Base-by-base conservation (phyloP, 2,113 vertebrate genomes). In the Silurus asotus region DNA sequence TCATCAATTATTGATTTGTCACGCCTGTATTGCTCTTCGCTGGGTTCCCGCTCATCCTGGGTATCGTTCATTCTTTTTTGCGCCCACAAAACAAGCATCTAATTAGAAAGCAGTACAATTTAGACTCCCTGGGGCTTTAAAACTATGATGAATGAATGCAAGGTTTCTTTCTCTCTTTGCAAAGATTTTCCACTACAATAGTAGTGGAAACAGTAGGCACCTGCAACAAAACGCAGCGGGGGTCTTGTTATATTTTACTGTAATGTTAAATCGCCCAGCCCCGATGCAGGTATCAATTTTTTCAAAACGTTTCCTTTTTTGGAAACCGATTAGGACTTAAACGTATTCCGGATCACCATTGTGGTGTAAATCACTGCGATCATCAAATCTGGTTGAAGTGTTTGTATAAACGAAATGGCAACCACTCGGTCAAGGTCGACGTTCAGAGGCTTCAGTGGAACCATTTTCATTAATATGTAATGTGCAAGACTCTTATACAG, bases 401-500 rank as follows among this genome's bases (percentile, higher is more conserved):
- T 17, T 58, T 79, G 25, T 48, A 59, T 37, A 61, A 19, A 61
- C 7, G 55, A 56, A 78, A 56, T 55, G 7, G 20, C 8, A 61
- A 28, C 56, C 77, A 23, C 77, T 79, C 61, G 77, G 77, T 9
- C 76, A 58, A 78, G 76, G 76, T 37, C 28, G 37, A 61, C 11
- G 77, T 59, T 79, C 7, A 59, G 77, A 80, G 28, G 2, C 19
- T 37, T 4, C 14, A 19, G 10, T 14, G 25, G 6, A 56, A 77
- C n/a, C 4, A n/a, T 28, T 15, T 56, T 25, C 2, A n/a, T 77
- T 56, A 8, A 17, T 77, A 77, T 76, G 49, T 23, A 76, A 3
- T 5, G 3, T 77, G 51, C 28, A 28, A 8, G 75, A 23, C 75
- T 25, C 74, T 15, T 77, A 3, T 55, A 15, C 69, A 25, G 11